phyloP scores from a whole-genome alignment of 1,140 invertebrate species.

The Orchesella cincta region DNA sequence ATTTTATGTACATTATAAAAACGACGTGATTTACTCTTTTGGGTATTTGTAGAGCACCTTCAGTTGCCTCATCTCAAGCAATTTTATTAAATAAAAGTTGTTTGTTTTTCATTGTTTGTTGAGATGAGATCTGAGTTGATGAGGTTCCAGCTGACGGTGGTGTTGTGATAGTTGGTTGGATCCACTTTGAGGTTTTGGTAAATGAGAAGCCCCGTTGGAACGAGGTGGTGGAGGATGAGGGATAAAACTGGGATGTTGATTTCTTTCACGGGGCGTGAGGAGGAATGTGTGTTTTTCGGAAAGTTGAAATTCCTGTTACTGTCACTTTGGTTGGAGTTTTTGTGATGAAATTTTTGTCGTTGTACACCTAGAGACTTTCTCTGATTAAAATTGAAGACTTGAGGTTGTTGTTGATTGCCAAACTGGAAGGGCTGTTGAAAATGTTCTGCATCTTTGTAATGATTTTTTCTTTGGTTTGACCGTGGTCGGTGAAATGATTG shows the following conservation, averaged over 20 bases:
- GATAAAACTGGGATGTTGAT: no score
- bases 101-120: neutral
- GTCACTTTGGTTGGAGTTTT: no score
- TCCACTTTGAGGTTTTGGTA: no score
- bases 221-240: no score
- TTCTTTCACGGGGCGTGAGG: no score
- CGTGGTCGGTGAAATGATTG: neutral
- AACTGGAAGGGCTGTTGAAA: neutral
- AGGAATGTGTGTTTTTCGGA: no score
- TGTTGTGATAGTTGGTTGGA: no score
- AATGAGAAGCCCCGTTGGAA: no score
- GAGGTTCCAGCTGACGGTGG: no score
- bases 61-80: neutral
- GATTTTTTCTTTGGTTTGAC: neutral
- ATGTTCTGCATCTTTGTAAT: no score
- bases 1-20: slow-evolving; percentile 4
- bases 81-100: neutral
- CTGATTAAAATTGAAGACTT: neutral
- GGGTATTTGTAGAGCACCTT: no score
- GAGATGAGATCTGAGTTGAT: neutral
- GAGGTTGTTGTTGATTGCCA: neutral
- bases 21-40: neutral
- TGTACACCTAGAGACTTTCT: neutral
- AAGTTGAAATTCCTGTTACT: no score
- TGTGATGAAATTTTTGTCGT: neutral